Evolutionary conservation across 2,888 invertebrate genomes (phyloP).

Genomic region (Lepidocyrtinus sp.): DNA sequence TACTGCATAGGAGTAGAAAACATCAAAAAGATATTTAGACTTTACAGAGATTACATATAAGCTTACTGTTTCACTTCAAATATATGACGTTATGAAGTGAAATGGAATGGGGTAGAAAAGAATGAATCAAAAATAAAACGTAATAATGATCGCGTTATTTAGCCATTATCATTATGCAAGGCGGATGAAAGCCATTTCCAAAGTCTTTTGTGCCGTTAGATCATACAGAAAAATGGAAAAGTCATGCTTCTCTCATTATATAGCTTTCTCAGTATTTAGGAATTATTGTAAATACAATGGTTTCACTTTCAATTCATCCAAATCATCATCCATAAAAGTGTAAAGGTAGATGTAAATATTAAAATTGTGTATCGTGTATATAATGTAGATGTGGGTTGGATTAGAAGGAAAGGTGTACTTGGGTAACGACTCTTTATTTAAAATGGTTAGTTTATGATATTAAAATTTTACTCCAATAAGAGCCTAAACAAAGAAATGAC

Average conservation of each 20-base stretch:
- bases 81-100: not conserved
- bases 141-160: not conserved
- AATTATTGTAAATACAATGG: not conserved
- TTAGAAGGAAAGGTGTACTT: no score
- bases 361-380: not conserved
- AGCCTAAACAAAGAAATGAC: no score
- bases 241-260: not conserved
- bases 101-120: not conserved
- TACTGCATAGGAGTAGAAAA: constrained; percentile 30
- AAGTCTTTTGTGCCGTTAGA: not conserved
- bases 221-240: not conserved
- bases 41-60: not conserved
- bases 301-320: not conserved
- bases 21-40: not conserved
- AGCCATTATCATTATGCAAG: not conserved
- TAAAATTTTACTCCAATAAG: no score
- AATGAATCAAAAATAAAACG: not conserved
- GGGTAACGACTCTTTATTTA: no score
- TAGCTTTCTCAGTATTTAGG: not conserved
- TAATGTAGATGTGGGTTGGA: no score
- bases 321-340: not conserved
- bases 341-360: not conserved
- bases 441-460: no score
- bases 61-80: not conserved
- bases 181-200: not conserved